Evolutionary conservation across 1,140 invertebrate genomes (phyloP).

Genomic region (Pogonognathellus flavescens): DNA sequence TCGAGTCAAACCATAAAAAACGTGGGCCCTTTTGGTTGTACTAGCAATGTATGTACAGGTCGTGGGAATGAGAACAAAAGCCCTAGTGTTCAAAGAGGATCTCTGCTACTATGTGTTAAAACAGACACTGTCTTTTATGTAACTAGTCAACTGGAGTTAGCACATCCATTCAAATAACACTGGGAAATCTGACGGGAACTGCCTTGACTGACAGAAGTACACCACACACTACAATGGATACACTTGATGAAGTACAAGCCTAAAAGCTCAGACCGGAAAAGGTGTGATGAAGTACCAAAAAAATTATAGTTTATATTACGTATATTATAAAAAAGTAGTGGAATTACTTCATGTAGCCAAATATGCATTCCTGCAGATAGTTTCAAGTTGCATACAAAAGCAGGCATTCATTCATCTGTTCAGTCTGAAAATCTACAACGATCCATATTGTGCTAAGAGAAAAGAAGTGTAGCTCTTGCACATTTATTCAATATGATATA

Average conservation of each 20-base stretch:
- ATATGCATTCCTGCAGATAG: slow-evolving; percentile 7
- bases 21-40: not conserved
- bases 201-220: slow-evolving; percentile 31
- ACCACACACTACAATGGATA: not conserved
- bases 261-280: slow-evolving; percentile 40
- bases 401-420: too few species aligned
- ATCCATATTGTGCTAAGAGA: too few species aligned
- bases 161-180: slow-evolving; percentile 19
- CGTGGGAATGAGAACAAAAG: slow-evolving; percentile 46
- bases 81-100: slow-evolving; percentile 11
- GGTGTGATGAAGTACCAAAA: slow-evolving; percentile 49
- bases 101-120: not conserved
- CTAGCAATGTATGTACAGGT: not conserved
- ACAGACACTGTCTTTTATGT: not conserved
- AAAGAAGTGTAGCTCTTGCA: too few species aligned
- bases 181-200: slow-evolving; percentile 16
- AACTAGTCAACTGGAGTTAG: not conserved
- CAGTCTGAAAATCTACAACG: too few species aligned
- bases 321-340: not conserved
- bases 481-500: too few species aligned
- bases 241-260: not conserved
- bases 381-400: too few species aligned
- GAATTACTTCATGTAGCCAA: not conserved
- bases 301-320: not conserved
- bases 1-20: slow-evolving; percentile 32